phyloP scores from a whole-genome alignment of 1,140 invertebrate genomes.

The Bombus sylvicola region DNA sequence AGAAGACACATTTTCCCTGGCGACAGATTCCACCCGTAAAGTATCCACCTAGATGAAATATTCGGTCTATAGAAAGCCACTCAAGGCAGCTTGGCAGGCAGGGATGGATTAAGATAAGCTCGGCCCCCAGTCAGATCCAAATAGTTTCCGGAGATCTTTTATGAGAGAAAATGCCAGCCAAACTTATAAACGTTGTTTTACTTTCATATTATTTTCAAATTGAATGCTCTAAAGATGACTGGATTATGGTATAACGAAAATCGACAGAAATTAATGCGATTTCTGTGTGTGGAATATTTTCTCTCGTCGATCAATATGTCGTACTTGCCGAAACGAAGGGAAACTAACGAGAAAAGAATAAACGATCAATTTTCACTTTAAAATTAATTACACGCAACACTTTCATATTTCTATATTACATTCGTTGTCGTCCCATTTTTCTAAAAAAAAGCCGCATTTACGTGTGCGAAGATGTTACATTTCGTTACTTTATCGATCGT shows the following conservation, averaged over 20 bases:
- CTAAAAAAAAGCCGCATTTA: no score
- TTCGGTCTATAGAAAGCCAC: slow-evolving; percentile 60
- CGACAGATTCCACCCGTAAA: slow-evolving; percentile 62
- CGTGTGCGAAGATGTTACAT: no score
- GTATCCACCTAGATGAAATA: slow-evolving; percentile 64
- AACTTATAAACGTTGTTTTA: slow-evolving; percentile 34
- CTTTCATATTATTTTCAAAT: slow-evolving; percentile 21
- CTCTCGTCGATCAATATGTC: background rate
- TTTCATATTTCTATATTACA: no score
- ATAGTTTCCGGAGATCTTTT: slow-evolving; percentile 50
- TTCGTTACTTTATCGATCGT: no score
- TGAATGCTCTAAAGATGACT: background rate
- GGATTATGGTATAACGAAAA: background rate
- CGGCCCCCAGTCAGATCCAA: slow-evolving; percentile 35
- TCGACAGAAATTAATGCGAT: background rate
- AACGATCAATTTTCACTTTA: no score
- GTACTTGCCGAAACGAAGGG: no score
- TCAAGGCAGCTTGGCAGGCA: slow-evolving; percentile 54
- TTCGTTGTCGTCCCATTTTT: no score
- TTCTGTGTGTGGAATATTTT: background rate
- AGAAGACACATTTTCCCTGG: slow-evolving; percentile 56
- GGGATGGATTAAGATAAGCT: slow-evolving; percentile 61
- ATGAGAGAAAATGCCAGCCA: slow-evolving; percentile 12
- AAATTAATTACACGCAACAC: no score
- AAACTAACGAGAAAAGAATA: no score